Conservation (phyloP, 1,140 invertebrate genomes). For the Anadara kagoshimensis region DNA sequence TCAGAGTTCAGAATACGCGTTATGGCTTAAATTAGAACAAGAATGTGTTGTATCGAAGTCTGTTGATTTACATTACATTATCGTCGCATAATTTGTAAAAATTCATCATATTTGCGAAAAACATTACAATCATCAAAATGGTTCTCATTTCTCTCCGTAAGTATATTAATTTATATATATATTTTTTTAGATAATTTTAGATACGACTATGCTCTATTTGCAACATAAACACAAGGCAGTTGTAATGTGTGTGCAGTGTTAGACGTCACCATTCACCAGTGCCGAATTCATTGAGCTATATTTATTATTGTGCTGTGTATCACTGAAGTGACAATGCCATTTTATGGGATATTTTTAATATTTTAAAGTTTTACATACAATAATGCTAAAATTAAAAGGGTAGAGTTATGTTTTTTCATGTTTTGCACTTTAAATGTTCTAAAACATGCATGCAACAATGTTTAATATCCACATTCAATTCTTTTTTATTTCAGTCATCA, state of each 20-base stretch:
- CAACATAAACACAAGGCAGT: too few species aligned
- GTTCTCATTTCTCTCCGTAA: neutral
- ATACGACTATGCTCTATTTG: too few species aligned
- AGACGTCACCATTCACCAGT: too few species aligned
- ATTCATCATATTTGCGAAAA: conserved; percentile 5
- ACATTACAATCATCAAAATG: neutral
- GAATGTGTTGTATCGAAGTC: conserved; percentile 35
- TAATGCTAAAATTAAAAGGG: neutral
- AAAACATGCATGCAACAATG: neutral
- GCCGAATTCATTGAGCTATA: too few species aligned
- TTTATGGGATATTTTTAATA: neutral
- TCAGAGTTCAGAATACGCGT: conserved; percentile 31
- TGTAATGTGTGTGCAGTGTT: too few species aligned
- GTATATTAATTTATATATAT: conserved; percentile 2
- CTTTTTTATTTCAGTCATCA: conserved; percentile 44
- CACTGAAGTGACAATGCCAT: too few species aligned
- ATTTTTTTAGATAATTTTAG: conserved; percentile 5
- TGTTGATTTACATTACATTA: conserved; percentile 19
- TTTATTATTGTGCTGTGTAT: too few species aligned
- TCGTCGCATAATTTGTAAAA: conserved; percentile 19
- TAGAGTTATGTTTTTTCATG: neutral
- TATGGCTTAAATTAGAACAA: conserved; percentile 38
- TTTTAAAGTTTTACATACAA: neutral
- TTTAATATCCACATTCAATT: neutral
- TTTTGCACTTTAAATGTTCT: neutral